phyloP scores from a whole-genome alignment of 1,140 invertebrate genomes.

The Drosophila simulans region DNA sequence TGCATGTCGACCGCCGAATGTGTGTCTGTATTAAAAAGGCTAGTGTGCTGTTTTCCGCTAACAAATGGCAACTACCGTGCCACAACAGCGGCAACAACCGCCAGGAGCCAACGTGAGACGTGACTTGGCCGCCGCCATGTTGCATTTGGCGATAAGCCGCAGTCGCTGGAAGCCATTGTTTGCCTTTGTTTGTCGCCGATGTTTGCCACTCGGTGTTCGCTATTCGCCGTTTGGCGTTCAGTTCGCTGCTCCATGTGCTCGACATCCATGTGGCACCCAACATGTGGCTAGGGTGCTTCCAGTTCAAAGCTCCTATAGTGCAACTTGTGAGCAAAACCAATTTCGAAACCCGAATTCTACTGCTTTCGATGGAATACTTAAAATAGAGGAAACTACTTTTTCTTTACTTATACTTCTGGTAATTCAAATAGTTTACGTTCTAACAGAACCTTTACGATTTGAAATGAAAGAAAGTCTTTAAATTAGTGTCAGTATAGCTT shows the following conservation, averaged over 20 bases:
- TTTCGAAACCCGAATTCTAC: neutral
- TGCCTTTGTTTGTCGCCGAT: conserved; percentile 23
- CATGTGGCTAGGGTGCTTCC: conserved; percentile 11
- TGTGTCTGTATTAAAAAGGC: conserved; percentile 39
- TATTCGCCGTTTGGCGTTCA: conserved; percentile 16
- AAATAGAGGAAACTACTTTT: too few species aligned
- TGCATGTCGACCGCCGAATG: conserved; percentile 18
- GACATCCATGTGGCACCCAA: conserved; percentile 10
- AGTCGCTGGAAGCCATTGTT: conserved; percentile 30
- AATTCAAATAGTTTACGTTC: too few species aligned
- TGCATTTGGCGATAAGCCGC: conserved; percentile 58
- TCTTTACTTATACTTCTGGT: too few species aligned
- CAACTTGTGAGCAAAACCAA: neutral
- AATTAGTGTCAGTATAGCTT: neutral
- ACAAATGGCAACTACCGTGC: conserved; percentile 40
- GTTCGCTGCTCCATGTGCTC: conserved; percentile 4
- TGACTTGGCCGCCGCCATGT: conserved; percentile 50
- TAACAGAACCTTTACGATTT: too few species aligned
- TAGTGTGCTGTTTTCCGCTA: conserved; percentile 38
- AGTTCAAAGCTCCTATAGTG: too few species aligned
- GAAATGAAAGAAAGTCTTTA: neutral
- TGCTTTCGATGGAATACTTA: neutral
- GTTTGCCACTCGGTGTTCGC: neutral
- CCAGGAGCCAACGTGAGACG: conserved; percentile 25
- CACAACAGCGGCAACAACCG: conserved; percentile 16